A percentile compares a stretch with the other conserved stretches of the same genome.
These are phyloP conservation scores for Dermatemys mawii DNA, from an alignment of 2,113 vertebrate genomes.

Conservation along the genomic window DNA sequence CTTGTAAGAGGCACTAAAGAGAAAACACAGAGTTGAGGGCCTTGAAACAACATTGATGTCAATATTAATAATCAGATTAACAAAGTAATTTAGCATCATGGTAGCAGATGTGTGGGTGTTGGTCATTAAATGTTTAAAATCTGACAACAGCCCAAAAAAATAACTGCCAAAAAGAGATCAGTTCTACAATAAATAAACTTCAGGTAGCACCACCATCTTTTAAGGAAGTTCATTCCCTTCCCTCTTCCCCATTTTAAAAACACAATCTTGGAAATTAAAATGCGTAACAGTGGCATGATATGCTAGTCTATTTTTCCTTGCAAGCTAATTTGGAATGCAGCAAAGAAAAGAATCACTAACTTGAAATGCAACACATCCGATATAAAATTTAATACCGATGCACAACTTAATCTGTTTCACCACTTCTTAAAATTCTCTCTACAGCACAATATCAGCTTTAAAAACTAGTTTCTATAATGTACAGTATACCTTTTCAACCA, in stretches of 20 bases:
- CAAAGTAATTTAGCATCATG: not conserved
- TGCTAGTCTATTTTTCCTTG: not conserved
- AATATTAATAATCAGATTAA: not conserved
- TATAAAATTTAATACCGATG: not conserved
- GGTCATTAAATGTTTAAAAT: not conserved
- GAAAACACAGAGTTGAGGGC: conserved; percentile 11
- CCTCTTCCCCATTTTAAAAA: not conserved
- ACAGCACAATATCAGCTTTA: not conserved
- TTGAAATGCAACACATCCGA: not conserved
- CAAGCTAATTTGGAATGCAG: not conserved
- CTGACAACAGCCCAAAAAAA: not conserved
- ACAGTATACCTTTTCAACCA: not conserved
- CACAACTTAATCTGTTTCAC: not conserved
- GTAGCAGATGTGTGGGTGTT: not conserved
- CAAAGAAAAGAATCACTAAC: not conserved
- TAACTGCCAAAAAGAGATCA: not conserved
- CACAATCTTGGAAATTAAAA: not conserved
- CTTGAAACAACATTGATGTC: conserved; percentile 11
- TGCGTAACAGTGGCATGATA: not conserved
- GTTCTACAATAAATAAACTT: not conserved
- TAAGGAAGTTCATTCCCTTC: not conserved
- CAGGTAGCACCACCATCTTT: not conserved
- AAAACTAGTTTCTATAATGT: not conserved
- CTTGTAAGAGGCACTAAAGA: conserved; percentile 30
- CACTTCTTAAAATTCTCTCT: not conserved